Evolutionary conservation across 1,140 invertebrate genomes (phyloP).

Genomic region (Phortica variegata): DNA sequence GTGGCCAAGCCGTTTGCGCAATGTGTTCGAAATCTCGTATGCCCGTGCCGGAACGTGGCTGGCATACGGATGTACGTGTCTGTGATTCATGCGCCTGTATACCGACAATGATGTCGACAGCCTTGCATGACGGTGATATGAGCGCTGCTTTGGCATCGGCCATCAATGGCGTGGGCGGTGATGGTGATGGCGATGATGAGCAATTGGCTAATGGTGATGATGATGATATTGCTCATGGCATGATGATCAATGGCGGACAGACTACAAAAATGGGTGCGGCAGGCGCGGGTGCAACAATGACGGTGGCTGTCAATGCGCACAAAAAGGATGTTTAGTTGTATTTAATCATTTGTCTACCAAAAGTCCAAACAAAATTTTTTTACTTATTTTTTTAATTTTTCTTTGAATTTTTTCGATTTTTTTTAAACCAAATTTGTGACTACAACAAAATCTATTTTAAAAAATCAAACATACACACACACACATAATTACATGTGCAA

Average conservation of each 20-base stretch:
- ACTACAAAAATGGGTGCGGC: neutral
- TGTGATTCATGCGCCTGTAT: conserved; percentile 60
- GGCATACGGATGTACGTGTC: conserved; percentile 69
- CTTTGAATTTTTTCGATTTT: too few species aligned
- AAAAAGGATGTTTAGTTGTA: too few species aligned
- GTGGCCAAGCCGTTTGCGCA: conserved; percentile 71
- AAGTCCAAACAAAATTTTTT: too few species aligned
- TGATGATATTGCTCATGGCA: neutral
- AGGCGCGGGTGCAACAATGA: neutral
- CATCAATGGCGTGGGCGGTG: conserved; percentile 7
- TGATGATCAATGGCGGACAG: neutral
- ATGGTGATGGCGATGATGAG: neutral
- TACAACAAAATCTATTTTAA: too few species aligned
- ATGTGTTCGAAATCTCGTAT: conserved; percentile 65
- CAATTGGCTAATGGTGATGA: conserved; percentile 22
- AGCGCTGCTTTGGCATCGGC: neutral
- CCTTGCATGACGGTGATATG: neutral
- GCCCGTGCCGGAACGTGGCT: conserved; percentile 69
- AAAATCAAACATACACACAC: too few species aligned
- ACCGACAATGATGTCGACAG: conserved; percentile 4
- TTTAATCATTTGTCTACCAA: too few species aligned
- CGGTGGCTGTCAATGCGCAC: too few species aligned
- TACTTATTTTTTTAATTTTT: too few species aligned
- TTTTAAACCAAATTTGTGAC: too few species aligned
- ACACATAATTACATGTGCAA: too few species aligned